A percentile compares a stretch with the other conserved stretches of the same genome.
phyloP scores from a whole-genome alignment of 2,797 vertebrate species.

The Fratercula arctica region DNA sequence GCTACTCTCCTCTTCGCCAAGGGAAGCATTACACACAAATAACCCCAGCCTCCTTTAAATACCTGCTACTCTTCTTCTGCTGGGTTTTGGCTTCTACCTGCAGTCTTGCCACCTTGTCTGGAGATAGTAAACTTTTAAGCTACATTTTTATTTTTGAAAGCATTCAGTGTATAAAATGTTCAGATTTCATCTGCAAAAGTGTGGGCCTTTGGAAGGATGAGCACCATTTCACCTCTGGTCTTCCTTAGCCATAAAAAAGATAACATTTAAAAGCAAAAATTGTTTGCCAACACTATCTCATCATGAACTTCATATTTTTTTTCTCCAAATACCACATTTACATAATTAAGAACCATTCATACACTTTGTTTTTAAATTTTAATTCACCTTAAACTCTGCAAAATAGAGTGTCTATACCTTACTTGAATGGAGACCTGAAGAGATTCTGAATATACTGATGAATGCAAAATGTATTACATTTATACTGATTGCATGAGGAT shows the following conservation, averaged over 20 bases:
- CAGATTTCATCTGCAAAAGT: not conserved
- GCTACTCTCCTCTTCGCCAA: not conserved
- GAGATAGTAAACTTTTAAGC: not conserved
- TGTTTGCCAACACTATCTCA: not conserved
- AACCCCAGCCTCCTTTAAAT: not conserved
- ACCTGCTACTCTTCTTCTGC: not conserved
- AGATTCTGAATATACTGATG: not conserved
- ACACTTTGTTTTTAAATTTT: not conserved
- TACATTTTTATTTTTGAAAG: not conserved
- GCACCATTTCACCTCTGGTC: not conserved
- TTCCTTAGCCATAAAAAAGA: not conserved
- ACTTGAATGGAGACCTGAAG: not conserved
- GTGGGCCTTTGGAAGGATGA: not conserved
- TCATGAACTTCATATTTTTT: not conserved
- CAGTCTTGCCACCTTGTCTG: not conserved
- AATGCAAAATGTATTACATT: not conserved
- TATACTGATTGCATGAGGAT: not conserved
- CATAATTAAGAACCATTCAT: slow-evolving; percentile 13
- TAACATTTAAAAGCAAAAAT: not conserved
- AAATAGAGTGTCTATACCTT: not conserved
- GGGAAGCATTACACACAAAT: not conserved
- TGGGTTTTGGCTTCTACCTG: not conserved
- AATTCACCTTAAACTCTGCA: not conserved
- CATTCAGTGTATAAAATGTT: not conserved
- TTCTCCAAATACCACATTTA: not conserved